Conservation (phyloP, 2,113 vertebrate genomes). For the Anoplopoma fimbria region DNA sequence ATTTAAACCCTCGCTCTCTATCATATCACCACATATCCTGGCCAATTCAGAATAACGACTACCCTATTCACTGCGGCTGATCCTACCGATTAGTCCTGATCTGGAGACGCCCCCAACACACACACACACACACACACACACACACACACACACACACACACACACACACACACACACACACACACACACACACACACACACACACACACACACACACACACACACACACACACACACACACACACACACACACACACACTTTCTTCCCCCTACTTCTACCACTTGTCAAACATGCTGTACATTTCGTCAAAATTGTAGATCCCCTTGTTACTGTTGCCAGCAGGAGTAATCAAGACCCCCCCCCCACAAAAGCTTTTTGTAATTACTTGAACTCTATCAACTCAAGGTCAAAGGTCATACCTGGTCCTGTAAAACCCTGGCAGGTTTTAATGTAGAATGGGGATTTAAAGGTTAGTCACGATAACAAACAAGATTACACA, state of each 20-base stretch:
- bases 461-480: conserved; percentile 51
- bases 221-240: conserved; percentile 34
- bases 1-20: conserved; percentile 76
- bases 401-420: conserved; percentile 58
- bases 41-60: conserved; percentile 91
- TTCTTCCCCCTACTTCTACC: conserved; percentile 22
- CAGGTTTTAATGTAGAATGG: conserved; percentile 17
- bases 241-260: conserved; percentile 22
- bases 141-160: conserved; percentile 39
- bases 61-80: conserved; percentile 85
- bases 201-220: conserved; percentile 21
- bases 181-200: conserved; percentile 21
- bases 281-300: conserved; percentile 47
- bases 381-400: conserved; percentile 59
- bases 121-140: conserved; percentile 16
- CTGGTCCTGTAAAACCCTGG: conserved; percentile 30
- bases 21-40: conserved; percentile 85
- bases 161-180: conserved; percentile 23
- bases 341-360: conserved; percentile 35
- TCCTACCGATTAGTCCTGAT: conserved; percentile 72
- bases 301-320: conserved; percentile 40
- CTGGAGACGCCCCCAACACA: conserved; percentile 56
- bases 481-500: conserved; percentile 50
- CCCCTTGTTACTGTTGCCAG: conserved; percentile 26
- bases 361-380: conserved; percentile 16